Evolutionary conservation across 2,113 vertebrate genomes (phyloP).

Genomic region (Hypocryptadius cinnamomeus): DNA sequence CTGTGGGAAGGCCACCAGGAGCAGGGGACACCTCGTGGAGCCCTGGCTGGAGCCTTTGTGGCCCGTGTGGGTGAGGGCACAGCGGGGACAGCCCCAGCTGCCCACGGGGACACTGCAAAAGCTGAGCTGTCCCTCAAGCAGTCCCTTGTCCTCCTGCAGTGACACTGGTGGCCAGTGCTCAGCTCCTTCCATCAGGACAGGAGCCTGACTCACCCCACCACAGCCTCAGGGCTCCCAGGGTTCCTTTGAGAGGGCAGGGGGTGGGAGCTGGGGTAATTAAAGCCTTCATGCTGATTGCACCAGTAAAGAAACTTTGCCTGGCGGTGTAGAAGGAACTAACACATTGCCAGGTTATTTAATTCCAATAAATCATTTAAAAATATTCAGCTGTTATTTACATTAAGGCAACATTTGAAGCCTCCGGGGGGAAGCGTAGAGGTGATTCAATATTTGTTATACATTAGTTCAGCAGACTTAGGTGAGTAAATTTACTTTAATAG

Average conservation of each 20-base stretch:
- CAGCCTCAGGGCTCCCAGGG: background rate
- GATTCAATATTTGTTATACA: constrained; percentile 43
- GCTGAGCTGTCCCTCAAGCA: background rate
- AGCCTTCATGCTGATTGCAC: background rate
- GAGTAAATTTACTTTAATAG: constrained; percentile 18
- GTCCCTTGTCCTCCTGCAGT: background rate
- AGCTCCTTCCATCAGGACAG: fast-evolving
- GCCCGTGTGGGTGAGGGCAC: fast-evolving
- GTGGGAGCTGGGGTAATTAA: background rate
- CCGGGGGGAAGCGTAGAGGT: background rate
- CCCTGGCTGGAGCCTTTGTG: background rate
- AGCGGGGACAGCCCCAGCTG: background rate
- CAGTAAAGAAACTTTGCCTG: background rate
- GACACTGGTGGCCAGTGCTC: fast-evolving
- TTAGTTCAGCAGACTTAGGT: constrained; percentile 6
- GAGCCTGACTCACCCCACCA: fast-evolving
- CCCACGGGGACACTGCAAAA: background rate
- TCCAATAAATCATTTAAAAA: background rate
- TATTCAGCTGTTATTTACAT: constrained; percentile 42
- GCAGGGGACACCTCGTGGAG: background rate
- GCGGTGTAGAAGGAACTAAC: background rate
- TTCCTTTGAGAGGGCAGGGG: background rate
- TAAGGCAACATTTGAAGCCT: constrained; percentile 5
- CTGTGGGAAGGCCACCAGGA: background rate
- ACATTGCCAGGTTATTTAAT: constrained; percentile 10